Conservation (phyloP, 2,888 invertebrate species). For the Euspilapteryx auroguttella region DNA sequence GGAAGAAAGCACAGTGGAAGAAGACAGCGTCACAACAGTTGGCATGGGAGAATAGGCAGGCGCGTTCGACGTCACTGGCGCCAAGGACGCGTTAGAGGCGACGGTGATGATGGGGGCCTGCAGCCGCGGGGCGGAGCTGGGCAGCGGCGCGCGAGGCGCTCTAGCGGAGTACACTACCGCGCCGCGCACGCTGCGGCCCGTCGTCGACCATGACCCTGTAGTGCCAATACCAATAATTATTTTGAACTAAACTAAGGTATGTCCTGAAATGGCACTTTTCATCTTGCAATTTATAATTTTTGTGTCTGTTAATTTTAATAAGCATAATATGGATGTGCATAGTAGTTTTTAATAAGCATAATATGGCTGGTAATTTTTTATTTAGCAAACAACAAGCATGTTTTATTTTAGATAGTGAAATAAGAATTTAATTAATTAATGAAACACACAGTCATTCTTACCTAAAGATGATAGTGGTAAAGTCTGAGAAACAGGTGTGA, state of each 20-base stretch:
- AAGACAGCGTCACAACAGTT: slow-evolving; percentile 23
- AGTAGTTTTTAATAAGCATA: no score
- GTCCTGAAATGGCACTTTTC: no score
- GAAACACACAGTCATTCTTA: not conserved
- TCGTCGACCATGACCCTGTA: slow-evolving; percentile 21
- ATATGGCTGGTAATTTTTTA: no score
- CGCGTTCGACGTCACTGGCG: slow-evolving; percentile 10
- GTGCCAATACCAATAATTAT: not conserved
- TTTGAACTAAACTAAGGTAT: no score
- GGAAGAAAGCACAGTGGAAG: slow-evolving; percentile 32
- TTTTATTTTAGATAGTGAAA: no score
- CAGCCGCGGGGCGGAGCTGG: slow-evolving; percentile 10
- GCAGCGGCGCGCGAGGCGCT: slow-evolving; percentile 11
- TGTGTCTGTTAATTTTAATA: no score
- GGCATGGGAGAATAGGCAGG: slow-evolving; percentile 20
- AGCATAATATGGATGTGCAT: no score
- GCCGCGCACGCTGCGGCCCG: slow-evolving; percentile 21
- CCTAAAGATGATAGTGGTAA: slow-evolving; percentile 6
- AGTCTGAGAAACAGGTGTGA: slow-evolving; percentile 14
- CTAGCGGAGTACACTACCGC: slow-evolving; percentile 37
- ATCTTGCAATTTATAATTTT: no score
- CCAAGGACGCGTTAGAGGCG: slow-evolving; percentile 4
- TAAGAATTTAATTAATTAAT: not conserved
- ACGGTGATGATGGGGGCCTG: slow-evolving; percentile 6
- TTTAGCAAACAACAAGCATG: no score